phyloP scores from a whole-genome alignment of 2,888 invertebrate genomes.

The Cheilosia urbana region DNA sequence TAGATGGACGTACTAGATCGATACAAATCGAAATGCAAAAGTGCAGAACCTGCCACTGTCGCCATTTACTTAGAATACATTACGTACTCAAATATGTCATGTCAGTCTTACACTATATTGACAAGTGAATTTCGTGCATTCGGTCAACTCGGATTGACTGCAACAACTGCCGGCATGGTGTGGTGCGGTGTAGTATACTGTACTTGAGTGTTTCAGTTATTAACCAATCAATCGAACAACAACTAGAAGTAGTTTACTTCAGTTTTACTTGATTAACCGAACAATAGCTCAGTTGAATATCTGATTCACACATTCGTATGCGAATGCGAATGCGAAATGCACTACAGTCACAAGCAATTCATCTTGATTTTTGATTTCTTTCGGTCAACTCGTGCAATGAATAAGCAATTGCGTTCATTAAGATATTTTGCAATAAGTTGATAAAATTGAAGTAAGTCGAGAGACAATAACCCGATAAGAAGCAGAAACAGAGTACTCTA shows the following conservation, averaged over 20 bases:
- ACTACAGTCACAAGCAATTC: slow-evolving; percentile 44
- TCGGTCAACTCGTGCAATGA: slow-evolving; percentile 69
- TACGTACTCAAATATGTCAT: slow-evolving; percentile 19
- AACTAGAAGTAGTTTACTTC: slow-evolving; percentile 40
- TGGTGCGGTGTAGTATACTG: background rate
- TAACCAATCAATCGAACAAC: slow-evolving; percentile 45
- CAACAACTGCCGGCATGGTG: background rate
- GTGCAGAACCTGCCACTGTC: slow-evolving; percentile 53
- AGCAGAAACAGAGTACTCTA: slow-evolving; percentile 31
- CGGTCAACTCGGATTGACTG: slow-evolving; percentile 2
- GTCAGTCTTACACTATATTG: slow-evolving; percentile 46
- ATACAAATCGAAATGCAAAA: slow-evolving; percentile 47
- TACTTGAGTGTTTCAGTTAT: slow-evolving; percentile 38
- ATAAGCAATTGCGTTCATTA: slow-evolving; percentile 74
- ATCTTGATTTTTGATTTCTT: slow-evolving; percentile 74
- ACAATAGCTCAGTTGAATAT: slow-evolving; percentile 28
- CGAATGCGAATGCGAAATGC: background rate
- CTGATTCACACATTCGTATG: slow-evolving; percentile 39
- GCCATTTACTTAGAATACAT: slow-evolving; percentile 31
- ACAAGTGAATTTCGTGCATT: slow-evolving; percentile 44
- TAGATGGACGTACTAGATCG: slow-evolving; percentile 59
- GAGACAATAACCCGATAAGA: slow-evolving; percentile 71
- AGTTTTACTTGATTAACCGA: slow-evolving; percentile 59
- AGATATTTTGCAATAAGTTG: slow-evolving; percentile 70
- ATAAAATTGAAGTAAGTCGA: slow-evolving; percentile 66